Evolutionary conservation across 2,797 vertebrate genomes (phyloP).

Genomic region (Pyrrhura leucotis): DNA sequence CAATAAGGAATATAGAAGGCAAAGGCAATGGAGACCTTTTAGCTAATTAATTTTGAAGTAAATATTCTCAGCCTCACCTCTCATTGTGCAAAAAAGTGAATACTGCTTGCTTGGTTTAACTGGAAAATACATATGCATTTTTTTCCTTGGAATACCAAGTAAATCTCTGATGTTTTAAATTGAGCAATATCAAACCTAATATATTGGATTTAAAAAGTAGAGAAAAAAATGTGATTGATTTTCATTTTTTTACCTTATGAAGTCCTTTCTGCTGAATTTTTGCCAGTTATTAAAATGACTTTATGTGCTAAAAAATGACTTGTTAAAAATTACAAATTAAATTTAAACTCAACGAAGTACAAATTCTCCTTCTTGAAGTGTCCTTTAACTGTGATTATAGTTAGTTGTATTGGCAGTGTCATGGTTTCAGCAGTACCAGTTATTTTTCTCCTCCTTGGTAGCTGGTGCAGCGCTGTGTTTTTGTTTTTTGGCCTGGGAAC

Average conservation of each 20-base stretch:
- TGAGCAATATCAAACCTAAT: background rate
- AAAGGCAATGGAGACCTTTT: background rate
- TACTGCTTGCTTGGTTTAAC: background rate
- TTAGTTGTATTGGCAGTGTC: background rate
- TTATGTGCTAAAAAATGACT: background rate
- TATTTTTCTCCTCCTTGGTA: no score
- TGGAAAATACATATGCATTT: background rate
- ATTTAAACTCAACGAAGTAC: background rate
- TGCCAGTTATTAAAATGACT: background rate
- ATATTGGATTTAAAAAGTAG: background rate
- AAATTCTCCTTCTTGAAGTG: background rate
- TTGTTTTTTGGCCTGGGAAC: no score
- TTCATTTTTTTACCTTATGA: background rate
- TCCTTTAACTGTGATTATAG: background rate
- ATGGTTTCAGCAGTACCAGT: no score
- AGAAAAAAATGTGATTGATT: background rate
- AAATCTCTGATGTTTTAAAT: background rate
- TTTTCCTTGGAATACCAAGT: background rate
- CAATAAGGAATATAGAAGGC: background rate
- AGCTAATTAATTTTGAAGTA: slow-evolving; percentile 23
- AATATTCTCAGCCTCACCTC: background rate
- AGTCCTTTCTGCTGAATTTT: background rate
- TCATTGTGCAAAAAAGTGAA: background rate
- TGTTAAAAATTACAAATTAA: background rate
- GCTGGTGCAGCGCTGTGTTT: no score